Conservation (phyloP, 2,888 invertebrate genomes). For the Macroteleia sp. region DNA sequence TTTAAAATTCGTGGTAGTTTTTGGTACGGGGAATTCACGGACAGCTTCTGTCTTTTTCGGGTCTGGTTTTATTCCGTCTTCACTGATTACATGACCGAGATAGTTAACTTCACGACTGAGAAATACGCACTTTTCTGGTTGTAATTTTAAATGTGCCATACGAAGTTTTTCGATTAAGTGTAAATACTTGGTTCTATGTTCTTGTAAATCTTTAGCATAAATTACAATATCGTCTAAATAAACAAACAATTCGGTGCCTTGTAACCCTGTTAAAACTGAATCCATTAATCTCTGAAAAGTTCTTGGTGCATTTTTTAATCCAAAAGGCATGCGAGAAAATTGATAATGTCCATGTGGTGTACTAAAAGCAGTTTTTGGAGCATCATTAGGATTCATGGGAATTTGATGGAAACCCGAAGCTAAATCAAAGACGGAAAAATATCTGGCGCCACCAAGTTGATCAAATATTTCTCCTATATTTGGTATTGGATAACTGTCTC, state of each 20-base stretch:
- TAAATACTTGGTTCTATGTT: not conserved
- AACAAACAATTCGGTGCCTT: not conserved
- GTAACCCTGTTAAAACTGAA: not conserved
- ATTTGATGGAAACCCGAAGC: conserved; percentile 1
- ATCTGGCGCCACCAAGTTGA: not conserved
- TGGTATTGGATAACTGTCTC: not conserved
- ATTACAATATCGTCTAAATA: not conserved
- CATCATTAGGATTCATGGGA: not conserved
- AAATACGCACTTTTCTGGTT: not conserved
- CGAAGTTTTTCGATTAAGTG: not conserved
- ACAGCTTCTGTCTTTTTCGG: not conserved
- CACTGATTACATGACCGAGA: not conserved
- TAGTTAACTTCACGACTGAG: not conserved
- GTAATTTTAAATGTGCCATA: not conserved
- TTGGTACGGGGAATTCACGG: not conserved
- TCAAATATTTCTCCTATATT: conserved; percentile 5
- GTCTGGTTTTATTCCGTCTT: not conserved
- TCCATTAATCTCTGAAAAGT: not conserved
- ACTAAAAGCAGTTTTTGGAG: not conserved
- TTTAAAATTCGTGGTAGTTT: not conserved
- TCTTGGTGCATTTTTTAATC: not conserved
- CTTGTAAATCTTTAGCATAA: not conserved
- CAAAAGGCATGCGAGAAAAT: not conserved
- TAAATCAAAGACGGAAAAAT: not conserved
- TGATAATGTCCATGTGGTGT: conserved; percentile 1